phyloP scores from a whole-genome alignment of 2,113 vertebrate species.

The Acanthochromis polyacanthus region DNA sequence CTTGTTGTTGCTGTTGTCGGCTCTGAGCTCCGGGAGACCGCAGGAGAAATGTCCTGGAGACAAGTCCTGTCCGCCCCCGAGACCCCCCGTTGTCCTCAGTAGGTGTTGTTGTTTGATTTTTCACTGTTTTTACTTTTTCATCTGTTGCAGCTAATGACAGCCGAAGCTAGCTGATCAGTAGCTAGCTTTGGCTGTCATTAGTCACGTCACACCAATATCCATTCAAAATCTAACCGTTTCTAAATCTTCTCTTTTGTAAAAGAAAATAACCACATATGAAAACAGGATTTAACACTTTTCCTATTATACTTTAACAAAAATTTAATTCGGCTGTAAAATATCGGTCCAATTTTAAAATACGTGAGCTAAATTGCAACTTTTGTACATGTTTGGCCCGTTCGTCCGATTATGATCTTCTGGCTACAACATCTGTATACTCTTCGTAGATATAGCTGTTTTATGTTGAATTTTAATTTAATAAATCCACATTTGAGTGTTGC shows the following conservation, averaged over 20 bases:
- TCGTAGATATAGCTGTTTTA: neutral
- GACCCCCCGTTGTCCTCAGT: slow-evolving; percentile 86
- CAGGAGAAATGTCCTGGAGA: slow-evolving; percentile 55
- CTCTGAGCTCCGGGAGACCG: slow-evolving; percentile 53
- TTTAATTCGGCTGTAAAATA: slow-evolving; percentile 7
- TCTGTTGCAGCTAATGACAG: slow-evolving; percentile 11
- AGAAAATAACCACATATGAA: neutral
- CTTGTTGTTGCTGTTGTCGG: slow-evolving; percentile 63
- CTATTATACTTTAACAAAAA: rapidly evolving
- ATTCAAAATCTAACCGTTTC: neutral
- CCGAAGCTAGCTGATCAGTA: neutral
- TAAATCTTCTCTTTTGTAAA: rapidly evolving
- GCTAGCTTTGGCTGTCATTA: slow-evolving; percentile 5
- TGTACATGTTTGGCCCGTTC: slow-evolving; percentile 22
- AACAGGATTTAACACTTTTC: neutral
- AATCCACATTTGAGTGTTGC: too few species aligned
- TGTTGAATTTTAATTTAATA: too few species aligned
- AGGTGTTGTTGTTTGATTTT: slow-evolving; percentile 53
- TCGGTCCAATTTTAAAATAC: neutral
- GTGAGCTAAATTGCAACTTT: neutral
- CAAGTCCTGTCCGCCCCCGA: slow-evolving; percentile 38
- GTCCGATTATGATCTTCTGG: neutral
- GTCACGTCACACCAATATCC: neutral
- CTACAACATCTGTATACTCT: neutral
- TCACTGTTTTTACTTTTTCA: rapidly evolving